Evolutionary conservation across 2,797 vertebrate genomes (phyloP), one percentile per base, ranked within the genome.

Genomic region (Epinephelus coioides): DNA sequence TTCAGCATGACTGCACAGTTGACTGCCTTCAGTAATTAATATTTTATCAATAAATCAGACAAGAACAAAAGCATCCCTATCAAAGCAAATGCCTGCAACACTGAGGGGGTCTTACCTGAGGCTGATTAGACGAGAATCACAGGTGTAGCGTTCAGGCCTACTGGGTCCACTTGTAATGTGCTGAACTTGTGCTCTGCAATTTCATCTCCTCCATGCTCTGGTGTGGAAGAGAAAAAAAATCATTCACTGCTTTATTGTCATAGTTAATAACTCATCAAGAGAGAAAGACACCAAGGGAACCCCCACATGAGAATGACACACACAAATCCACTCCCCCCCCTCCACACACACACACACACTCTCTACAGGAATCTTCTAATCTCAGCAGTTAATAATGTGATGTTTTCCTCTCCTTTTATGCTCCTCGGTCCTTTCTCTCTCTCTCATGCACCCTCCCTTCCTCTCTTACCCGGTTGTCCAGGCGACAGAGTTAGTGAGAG

Each of bases 401-500:
- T 82, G 81, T 88, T 91, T 84, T 87, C 76, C 73, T 76, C 72
- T 90, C 34, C 81, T 84, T 85, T 84, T 80, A 82, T 86, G 78
- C 66, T 70, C 76, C 86, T 68, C 61, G 27, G 75, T 91, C 86
- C 80, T 83, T 83, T 85, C 77, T 89, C 66, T 85, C 64, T 70
- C 50, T 66, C 65, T 47, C 40, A 25, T 72, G 47, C 78, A 83
- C 88, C 82, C 89, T 89, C 86, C 88, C 66, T 84, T 86, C 85
- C 75, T 88, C 91, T 93, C 85, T 91, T 88, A 91, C 86, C 92
- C 90, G 79, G 94, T 95, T 94, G 94, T 95, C 93, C 92, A 91
- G 93, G 93, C 88, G 94, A 94, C 94, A 91, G 91, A 91, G 92
- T 92, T 90, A 91, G 93, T 84, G 86, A 91, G 90, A 92, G 91